Percentiles rank a stretch among this genome's conserved stretches.
Evolutionary conservation across 2,113 vertebrate species (phyloP).

Genomic region (Dolichallabes microphthalmus): DNA sequence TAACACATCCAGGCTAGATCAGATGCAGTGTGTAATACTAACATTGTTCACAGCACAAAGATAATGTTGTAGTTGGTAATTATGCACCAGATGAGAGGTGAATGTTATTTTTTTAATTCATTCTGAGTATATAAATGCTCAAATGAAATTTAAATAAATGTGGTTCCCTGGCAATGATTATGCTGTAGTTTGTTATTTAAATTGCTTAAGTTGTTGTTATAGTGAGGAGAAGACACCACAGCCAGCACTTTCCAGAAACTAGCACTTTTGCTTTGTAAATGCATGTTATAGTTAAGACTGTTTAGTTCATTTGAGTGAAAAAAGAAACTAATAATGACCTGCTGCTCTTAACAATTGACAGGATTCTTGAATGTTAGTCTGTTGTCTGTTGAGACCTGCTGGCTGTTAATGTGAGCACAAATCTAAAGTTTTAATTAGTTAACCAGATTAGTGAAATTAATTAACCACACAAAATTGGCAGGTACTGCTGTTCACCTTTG

Average conservation of each 20-base stretch:
- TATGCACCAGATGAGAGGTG: background rate
- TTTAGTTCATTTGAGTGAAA: background rate
- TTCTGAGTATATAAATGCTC: background rate
- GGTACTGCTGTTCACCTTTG: conserved; percentile 71
- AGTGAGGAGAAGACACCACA: background rate
- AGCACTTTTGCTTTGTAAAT: background rate
- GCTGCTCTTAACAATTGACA: background rate
- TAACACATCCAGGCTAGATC: conserved; percentile 23
- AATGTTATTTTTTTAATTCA: background rate
- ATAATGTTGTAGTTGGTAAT: background rate
- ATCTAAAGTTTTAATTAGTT: background rate
- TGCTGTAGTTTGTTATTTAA: background rate
- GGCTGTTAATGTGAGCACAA: background rate
- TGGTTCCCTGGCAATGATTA: background rate
- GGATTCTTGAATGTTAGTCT: background rate
- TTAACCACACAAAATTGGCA: background rate
- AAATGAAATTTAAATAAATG: background rate
- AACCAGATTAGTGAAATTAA: background rate
- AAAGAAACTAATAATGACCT: background rate
- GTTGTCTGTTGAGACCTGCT: background rate
- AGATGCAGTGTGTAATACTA: conserved; percentile 1
- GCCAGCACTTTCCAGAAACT: background rate
- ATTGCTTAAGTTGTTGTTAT: background rate
- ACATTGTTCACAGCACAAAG: background rate
- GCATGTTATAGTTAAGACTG: background rate